phyloP scores from a whole-genome alignment of 2,888 invertebrate species.

The Nymphalis polychloros region DNA sequence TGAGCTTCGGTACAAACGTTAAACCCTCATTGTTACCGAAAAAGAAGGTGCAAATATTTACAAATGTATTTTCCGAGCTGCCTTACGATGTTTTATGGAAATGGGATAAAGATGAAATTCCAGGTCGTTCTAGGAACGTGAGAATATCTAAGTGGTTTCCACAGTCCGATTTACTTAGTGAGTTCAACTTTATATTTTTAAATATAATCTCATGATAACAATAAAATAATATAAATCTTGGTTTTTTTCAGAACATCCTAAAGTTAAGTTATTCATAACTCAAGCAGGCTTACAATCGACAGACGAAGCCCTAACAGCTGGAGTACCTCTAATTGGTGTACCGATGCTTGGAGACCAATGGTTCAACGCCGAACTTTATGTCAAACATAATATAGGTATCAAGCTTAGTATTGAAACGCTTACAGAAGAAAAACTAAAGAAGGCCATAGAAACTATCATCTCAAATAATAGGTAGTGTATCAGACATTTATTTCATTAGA shows the following conservation, averaged over 20 bases:
- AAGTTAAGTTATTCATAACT: conserved; percentile 62
- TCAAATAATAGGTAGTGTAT: not conserved
- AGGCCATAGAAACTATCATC: conserved; percentile 42
- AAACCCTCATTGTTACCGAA: conserved; percentile 49
- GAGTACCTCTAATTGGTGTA: conserved; percentile 61
- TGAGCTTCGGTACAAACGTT: conserved; percentile 61
- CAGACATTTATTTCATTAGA: no score
- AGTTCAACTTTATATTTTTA: not conserved
- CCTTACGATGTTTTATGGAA: conserved; percentile 61
- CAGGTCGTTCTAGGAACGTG: conserved; percentile 50
- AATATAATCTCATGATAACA: no score
- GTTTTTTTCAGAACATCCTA: conserved; percentile 51
- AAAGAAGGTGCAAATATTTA: conserved; percentile 41
- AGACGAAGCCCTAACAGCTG: conserved; percentile 62
- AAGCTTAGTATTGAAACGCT: conserved; percentile 50
- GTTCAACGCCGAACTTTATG: conserved; percentile 54
- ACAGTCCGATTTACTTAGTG: conserved; percentile 41
- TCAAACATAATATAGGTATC: conserved; percentile 51
- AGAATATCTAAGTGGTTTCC: conserved; percentile 56
- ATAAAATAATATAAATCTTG: not conserved
- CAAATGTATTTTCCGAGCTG: conserved; percentile 50
- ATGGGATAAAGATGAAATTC: conserved; percentile 51
- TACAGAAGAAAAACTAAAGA: conserved; percentile 45
- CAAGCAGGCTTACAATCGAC: conserved; percentile 69
- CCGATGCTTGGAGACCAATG: conserved; percentile 67